Evolutionary conservation across 2,888 invertebrate species (phyloP).

Genomic region (Spatulosminthurus flaviceps): DNA sequence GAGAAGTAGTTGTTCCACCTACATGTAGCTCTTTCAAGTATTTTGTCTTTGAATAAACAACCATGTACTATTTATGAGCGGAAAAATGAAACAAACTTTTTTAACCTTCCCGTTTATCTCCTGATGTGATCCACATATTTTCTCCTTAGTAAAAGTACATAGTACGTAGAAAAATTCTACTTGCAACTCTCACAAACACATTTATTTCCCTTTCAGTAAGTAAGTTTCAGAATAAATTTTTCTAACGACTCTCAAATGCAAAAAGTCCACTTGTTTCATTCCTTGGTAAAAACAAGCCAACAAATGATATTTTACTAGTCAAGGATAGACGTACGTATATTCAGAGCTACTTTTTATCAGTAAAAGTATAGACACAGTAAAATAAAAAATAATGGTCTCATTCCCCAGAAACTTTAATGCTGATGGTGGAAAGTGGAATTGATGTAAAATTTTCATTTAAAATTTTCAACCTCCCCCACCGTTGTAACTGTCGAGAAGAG

Average conservation of each 20-base stretch:
- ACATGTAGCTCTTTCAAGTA: not conserved
- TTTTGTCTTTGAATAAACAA: slow-evolving; percentile 11
- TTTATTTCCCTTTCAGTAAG: not conserved
- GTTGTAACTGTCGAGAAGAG: not conserved
- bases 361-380: not conserved
- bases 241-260: slow-evolving; percentile 4
- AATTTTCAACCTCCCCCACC: not conserved
- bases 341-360: too few relatives aligned
- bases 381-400: slow-evolving; percentile 1
- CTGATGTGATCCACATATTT: not conserved
- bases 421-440: not conserved
- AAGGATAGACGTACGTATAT: not conserved
- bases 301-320: not conserved
- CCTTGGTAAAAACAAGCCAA: not conserved
- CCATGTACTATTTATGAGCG: not conserved
- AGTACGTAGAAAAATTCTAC: too few relatives aligned
- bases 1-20: not conserved
- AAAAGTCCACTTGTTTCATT: not conserved
- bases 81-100: slow-evolving; percentile 12
- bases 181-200: too few relatives aligned
- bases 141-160: too few relatives aligned
- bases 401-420: not conserved
- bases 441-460: not conserved
- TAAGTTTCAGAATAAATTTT: slow-evolving; percentile 2
- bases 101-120: not conserved